Percentiles rank a stretch among this genome's conserved stretches.
These are phyloP conservation scores for Leptinotarsa lineolata DNA, from an alignment of 1,140 invertebrate species.

Conservation along the genomic window DNA sequence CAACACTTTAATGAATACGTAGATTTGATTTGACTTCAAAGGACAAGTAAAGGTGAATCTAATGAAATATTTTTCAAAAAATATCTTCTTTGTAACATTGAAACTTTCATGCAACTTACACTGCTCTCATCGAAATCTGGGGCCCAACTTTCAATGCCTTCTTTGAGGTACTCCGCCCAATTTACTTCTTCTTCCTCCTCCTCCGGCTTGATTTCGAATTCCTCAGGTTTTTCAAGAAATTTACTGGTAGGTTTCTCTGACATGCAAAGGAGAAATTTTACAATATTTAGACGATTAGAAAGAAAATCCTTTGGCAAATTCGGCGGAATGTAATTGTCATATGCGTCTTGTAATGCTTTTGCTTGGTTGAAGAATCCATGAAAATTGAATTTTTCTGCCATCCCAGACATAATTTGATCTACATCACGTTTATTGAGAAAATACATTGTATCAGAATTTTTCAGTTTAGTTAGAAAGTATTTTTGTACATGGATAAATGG, in stretches of 20 bases:
- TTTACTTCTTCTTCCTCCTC: slow-evolving; percentile 45
- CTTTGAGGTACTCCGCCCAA: slow-evolving; percentile 50
- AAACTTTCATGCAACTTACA: slow-evolving; percentile 33
- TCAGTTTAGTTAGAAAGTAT: slow-evolving; percentile 35
- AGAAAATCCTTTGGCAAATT: slow-evolving; percentile 36
- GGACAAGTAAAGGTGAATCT: no score
- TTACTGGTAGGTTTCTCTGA: slow-evolving; percentile 50
- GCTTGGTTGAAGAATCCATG: slow-evolving; percentile 49
- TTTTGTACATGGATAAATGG: slow-evolving; percentile 43
- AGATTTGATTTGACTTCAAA: no score
- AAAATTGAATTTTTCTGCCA: slow-evolving; percentile 50
- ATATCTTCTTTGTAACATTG: slow-evolving; percentile 14
- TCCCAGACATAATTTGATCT: slow-evolving; percentile 43
- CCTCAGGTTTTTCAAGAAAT: slow-evolving; percentile 45
- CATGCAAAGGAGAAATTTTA: slow-evolving; percentile 49
- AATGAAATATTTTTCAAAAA: no score
- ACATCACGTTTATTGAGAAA: slow-evolving; percentile 48
- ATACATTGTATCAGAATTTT: slow-evolving; percentile 46
- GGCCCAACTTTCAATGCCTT: slow-evolving; percentile 48
- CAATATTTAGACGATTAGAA: slow-evolving; percentile 38
- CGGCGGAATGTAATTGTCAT: slow-evolving; percentile 45
- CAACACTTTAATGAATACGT: no score
- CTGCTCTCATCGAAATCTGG: slow-evolving; percentile 42
- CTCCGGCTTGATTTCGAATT: slow-evolving; percentile 27
- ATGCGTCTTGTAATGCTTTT: slow-evolving; percentile 39